phyloP scores from a whole-genome alignment of 2,113 vertebrate species.

The Tiliqua scincoides region DNA sequence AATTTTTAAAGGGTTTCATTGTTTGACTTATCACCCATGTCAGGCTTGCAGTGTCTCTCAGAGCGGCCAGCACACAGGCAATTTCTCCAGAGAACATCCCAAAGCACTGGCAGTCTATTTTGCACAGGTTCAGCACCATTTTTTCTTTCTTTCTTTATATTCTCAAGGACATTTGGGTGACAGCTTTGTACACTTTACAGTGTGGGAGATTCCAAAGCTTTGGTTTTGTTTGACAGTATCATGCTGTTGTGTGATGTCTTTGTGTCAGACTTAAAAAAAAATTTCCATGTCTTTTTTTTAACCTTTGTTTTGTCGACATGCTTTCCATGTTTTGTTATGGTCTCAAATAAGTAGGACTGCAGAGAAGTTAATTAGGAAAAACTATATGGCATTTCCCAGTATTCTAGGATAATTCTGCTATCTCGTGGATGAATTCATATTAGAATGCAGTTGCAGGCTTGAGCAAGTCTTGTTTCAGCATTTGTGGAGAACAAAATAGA shows the following conservation, averaged over 20 bases:
- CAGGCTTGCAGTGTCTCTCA: conserved; percentile 22
- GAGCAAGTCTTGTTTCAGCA: background rate
- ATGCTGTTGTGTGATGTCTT: conserved; percentile 14
- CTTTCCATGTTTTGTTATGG: conserved; percentile 17
- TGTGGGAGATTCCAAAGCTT: conserved; percentile 45
- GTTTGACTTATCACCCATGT: conserved; percentile 29
- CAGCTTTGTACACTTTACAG: fast-evolving
- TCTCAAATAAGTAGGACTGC: background rate
- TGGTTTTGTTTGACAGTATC: conserved; percentile 26
- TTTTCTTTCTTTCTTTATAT: conserved; percentile 17
- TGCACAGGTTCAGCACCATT: background rate
- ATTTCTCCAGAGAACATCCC: fast-evolving
- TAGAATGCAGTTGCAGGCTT: background rate
- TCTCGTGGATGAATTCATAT: background rate
- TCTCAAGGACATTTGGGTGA: background rate
- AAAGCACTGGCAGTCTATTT: background rate
- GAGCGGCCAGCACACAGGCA: background rate
- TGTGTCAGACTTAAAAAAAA: background rate
- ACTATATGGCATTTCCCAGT: background rate
- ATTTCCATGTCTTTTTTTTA: conserved; percentile 22
- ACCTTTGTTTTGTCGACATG: conserved; percentile 21
- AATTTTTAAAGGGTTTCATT: conserved; percentile 20
- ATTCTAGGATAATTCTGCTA: background rate
- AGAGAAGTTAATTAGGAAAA: conserved; percentile 21
- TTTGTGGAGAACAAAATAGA: background rate